Conservation (phyloP, 2,888 invertebrate species). For the Orthosia gothica region DNA sequence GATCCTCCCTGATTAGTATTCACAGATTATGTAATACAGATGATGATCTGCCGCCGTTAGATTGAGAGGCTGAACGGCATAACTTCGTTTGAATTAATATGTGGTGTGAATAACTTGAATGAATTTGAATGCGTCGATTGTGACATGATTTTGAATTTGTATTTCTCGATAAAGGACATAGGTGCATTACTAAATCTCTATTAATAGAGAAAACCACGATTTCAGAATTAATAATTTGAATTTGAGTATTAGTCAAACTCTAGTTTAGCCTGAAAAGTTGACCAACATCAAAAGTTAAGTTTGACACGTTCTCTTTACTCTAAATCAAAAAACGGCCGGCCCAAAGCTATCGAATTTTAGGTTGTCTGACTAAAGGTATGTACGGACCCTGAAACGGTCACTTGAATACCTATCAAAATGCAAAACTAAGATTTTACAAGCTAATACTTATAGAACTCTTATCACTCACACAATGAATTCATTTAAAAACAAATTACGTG, state of each 20-base stretch:
- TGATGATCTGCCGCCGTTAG: conserved; percentile 49
- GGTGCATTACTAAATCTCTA: background rate
- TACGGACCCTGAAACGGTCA: background rate
- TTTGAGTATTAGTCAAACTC: background rate
- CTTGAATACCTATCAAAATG: background rate
- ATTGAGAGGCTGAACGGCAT: conserved; percentile 34
- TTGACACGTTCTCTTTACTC: no score
- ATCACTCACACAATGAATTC: conserved; percentile 10
- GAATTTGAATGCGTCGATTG: conserved; percentile 6
- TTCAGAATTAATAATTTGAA: background rate
- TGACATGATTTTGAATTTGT: background rate
- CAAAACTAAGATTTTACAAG: background rate
- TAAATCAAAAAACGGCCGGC: no score
- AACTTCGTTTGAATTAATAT: conserved; percentile 36
- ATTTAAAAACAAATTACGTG: conserved; percentile 27
- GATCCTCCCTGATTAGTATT: conserved; percentile 68
- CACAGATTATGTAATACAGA: conserved; percentile 66
- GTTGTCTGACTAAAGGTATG: no score
- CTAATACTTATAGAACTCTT: background rate
- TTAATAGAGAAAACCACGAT: background rate
- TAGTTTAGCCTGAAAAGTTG: background rate
- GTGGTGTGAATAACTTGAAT: conserved; percentile 34
- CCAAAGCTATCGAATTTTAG: no score
- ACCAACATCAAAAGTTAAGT: background rate
- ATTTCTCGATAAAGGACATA: background rate